These are phyloP conservation scores for Proteles cristata DNA, from an alignment of 2,113 vertebrate genomes.

Conservation along the genomic window DNA sequence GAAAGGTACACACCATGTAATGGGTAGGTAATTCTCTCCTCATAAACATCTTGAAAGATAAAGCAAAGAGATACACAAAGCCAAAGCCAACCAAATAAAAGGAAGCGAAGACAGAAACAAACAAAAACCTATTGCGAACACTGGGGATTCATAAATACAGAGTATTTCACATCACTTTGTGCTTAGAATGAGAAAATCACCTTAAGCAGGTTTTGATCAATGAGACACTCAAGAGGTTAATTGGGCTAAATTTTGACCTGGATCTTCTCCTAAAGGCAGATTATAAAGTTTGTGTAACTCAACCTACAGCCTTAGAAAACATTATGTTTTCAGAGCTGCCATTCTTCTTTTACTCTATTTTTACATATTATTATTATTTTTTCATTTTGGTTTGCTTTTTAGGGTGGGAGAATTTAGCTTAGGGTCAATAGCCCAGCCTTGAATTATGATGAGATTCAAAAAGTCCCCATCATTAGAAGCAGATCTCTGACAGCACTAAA, in stretches of 20 bases:
- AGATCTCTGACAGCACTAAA: neutral
- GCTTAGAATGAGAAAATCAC: conserved; percentile 52
- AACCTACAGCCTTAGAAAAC: conserved; percentile 44
- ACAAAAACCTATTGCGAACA: neutral
- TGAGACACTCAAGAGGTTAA: conserved; percentile 64
- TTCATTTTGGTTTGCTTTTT: neutral
- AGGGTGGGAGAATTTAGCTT: neutral
- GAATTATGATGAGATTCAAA: neutral
- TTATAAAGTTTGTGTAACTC: conserved; percentile 65
- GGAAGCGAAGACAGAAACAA: conserved; percentile 15
- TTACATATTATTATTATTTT: neutral
- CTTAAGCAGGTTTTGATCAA: conserved; percentile 67
- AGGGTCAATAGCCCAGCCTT: neutral
- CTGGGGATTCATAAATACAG: neutral
- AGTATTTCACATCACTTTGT: neutral
- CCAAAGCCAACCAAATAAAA: neutral
- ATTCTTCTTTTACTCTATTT: neutral
- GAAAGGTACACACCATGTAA: conserved; percentile 41
- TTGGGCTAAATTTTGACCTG: conserved; percentile 61
- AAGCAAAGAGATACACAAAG: conserved; percentile 25
- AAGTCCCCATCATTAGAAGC: fast-evolving
- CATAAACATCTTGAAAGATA: conserved; percentile 50
- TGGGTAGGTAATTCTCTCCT: neutral
- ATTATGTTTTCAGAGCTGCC: neutral
- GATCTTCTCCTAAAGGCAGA: conserved; percentile 61